Evolutionary conservation across 2,888 invertebrate genomes (phyloP).

Genomic region (Diplolepis rosae): DNA sequence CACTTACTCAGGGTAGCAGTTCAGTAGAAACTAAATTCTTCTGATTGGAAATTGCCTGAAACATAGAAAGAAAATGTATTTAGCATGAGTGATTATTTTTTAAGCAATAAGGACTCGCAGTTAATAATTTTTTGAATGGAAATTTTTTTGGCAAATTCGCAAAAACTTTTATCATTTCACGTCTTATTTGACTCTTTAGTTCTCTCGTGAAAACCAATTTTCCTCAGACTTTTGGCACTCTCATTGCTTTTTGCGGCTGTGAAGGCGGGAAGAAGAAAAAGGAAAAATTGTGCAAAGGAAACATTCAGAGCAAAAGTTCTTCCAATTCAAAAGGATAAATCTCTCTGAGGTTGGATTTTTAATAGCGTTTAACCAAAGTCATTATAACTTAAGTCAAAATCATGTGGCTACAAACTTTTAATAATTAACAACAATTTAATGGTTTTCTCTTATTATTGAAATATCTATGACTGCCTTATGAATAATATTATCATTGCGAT

Average conservation of each 20-base stretch:
- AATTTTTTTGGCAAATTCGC: neutral
- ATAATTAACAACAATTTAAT: neutral
- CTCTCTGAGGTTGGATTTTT: slow-evolving; percentile 14
- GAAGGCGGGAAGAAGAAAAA: slow-evolving; percentile 2
- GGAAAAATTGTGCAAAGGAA: slow-evolving; percentile 14
- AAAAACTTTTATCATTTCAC: slow-evolving; percentile 22
- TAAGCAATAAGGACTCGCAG: neutral
- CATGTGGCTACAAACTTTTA: no score
- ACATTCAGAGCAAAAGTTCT: slow-evolving; percentile 22
- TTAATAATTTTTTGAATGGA: neutral
- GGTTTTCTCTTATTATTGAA: no score
- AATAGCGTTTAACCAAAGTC: slow-evolving; percentile 7
- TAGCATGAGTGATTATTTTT: neutral
- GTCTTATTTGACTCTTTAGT: slow-evolving; percentile 20
- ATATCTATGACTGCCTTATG: no score
- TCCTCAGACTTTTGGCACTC: slow-evolving; percentile 21
- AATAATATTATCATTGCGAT: neutral
- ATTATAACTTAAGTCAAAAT: slow-evolving; percentile 1
- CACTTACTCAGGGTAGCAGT: neutral
- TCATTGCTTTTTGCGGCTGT: slow-evolving; percentile 15
- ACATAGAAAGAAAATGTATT: neutral
- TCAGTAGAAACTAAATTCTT: neutral
- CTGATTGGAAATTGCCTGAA: neutral
- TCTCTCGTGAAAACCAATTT: slow-evolving; percentile 25
- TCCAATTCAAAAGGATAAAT: slow-evolving; percentile 15